Conservation (phyloP, 2,888 invertebrate genomes). For the Eilema griseolum region DNA sequence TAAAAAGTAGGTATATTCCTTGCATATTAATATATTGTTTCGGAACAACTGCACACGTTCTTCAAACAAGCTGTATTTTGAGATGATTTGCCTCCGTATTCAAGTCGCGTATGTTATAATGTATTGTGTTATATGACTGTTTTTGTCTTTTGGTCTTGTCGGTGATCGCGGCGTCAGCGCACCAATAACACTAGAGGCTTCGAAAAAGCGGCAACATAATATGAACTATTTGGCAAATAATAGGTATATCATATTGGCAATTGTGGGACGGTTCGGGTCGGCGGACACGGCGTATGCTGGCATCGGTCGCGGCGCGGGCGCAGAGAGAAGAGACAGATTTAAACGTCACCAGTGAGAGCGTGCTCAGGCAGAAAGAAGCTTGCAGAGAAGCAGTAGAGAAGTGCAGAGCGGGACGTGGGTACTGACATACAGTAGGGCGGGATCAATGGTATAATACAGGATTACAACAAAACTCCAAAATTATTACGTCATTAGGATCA, state of each 20-base stretch:
- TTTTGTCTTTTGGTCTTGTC: conserved; percentile 34
- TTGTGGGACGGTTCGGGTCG: conserved; percentile 70
- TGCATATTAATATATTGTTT: conserved; percentile 43
- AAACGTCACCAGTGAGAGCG: conserved; percentile 82
- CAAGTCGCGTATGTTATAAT: conserved; percentile 39
- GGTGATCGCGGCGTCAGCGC: conserved; percentile 68
- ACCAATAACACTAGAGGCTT: conserved; percentile 73
- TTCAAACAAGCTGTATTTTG: conserved; percentile 44
- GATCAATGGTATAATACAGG: conserved; percentile 83
- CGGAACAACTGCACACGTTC: conserved; percentile 55
- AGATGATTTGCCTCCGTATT: conserved; percentile 41
- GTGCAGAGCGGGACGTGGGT: conserved; percentile 86
- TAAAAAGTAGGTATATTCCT: conserved; percentile 34
- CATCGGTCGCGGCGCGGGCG: conserved; percentile 66
- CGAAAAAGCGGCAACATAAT: conserved; percentile 82
- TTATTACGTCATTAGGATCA: conserved; percentile 68
- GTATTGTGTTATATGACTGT: conserved; percentile 41
- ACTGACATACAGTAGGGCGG: conserved; percentile 84
- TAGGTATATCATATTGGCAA: conserved; percentile 66
- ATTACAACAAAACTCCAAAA: conserved; percentile 81
- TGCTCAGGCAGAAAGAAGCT: conserved; percentile 87
- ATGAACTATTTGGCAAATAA: conserved; percentile 78
- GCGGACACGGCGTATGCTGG: conserved; percentile 48
- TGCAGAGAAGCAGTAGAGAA: conserved; percentile 87
- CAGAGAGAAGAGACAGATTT: conserved; percentile 67